Base-by-base conservation (phyloP, 2,797 vertebrate species). In the Hemibagrus guttatus region DNA sequence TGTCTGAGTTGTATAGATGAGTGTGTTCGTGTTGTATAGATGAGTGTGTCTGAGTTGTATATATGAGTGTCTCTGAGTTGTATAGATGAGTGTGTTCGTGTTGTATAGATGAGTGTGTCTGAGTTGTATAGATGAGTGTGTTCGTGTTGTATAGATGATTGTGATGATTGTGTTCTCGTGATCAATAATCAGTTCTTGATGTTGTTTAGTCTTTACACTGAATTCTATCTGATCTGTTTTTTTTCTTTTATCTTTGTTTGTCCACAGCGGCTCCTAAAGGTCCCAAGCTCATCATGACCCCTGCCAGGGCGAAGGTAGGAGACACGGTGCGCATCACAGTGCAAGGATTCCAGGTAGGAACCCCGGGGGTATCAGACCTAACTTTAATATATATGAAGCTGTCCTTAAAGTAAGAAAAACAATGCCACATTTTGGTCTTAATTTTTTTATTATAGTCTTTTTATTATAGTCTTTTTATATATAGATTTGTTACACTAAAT, bases 291-390 rank as follows among this genome's bases (percentile, higher is more conserved):
- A 87, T 90, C 0, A 97, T 99, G 97, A 96, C 94, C 0, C 98
- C 98, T 0, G 94, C 93, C 0, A 96, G 97, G 93, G 97, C 98
- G 63, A 98, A 96, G 0, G 98, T 99, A 0, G 98, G 98, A 89
- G 98, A 99, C 94, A 99, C 98, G 0, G 98, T 99, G 89, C 95
- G 97, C 92, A 99, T 99, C 93, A 93, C 95, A 83, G 97, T 99
- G 87, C 97, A 98, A 83, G 97, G 97, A 83, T 99, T 99, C 93
- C 98, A 99, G 98, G 98, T 99, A 96, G 91, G 94, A 94, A 92
- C 92, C 83, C 88, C 89, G 46, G 93, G 92, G 94, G 92, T 95
- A 94, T 94, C 93, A 90, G n/a, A n/a, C n/a, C n/a, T n/a, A n/a
- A n/a, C 3, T 19, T 13, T 17, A 19, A 19, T 35, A 64, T n/a